Base-by-base conservation (phyloP, 2,797 vertebrate genomes). In the Botia kubotai region DNA sequence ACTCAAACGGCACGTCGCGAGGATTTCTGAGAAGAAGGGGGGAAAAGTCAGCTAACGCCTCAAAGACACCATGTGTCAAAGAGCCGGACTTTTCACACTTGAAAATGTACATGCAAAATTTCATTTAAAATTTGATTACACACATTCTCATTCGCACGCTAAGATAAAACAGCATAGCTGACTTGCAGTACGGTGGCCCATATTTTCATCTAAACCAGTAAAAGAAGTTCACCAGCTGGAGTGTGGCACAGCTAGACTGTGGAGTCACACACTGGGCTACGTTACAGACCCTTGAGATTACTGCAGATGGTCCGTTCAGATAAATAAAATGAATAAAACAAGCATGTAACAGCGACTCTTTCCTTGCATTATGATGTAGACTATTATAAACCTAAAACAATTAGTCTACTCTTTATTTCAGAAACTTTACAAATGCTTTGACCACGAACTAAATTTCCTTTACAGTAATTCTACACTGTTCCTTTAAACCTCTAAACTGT, bases 81-180 rank as follows among this genome's bases (percentile, higher is more conserved):
- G 83, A 84, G 85, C 82, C 82, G 85, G 89, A 88, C 86, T 85
- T 82, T 83, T 83, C 87, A 78, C 82, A 84, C 84, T 90, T 86
- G 77, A 87, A 88, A 87, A 89, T 88, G 87, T 87, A 81, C 86
- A 89, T 89, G 86, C 77, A 82, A 86, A 86, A 89, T 87, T 84
- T 70, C 39, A 88, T 88, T 90, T 86, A 89, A 89, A 91, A 88
- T 90, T 88, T 90, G 77, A 90, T 90, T 88, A 87, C 82, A 87
- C 84, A 79, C 81, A 78, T 87, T 82, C 66, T 65, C 85, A 83
- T 85, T 84, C 73, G 72, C 80, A 80, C 74, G 79, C 87, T 78
- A 74, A 79, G 88, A 91, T 90, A 86, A 91, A 91, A 89, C 87
- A 76, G 89, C 87, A 89, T 89, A 87, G 85, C 82, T 77, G 77